Conservation (phyloP, 2,113 vertebrate genomes). For the Polypterus senegalus region DNA sequence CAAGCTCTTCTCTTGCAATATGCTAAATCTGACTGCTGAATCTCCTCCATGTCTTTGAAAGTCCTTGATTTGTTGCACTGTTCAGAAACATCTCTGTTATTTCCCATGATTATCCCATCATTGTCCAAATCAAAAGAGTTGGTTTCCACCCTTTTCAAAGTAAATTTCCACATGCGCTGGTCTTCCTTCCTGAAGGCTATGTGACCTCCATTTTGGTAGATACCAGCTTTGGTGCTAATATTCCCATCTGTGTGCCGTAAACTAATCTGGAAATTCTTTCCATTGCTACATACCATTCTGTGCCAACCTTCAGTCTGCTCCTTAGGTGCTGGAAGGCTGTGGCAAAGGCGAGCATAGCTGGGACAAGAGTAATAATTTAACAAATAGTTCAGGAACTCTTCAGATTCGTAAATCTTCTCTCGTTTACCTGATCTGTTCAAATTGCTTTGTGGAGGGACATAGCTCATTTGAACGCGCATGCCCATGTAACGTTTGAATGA, state of each 20-base stretch:
- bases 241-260: conserved; percentile 21
- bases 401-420: conserved; percentile 54
- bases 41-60: not conserved
- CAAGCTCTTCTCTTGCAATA: not conserved
- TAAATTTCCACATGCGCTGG: conserved; percentile 18
- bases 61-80: conserved; percentile 17
- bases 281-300: conserved; percentile 36
- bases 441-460: not conserved
- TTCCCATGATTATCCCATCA: conserved; percentile 8
- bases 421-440: conserved; percentile 21
- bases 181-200: conserved; percentile 15
- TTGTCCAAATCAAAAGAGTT: conserved; percentile 12
- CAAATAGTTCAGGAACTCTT: conserved; percentile 58
- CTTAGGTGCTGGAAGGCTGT: conserved; percentile 19
- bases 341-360: conserved; percentile 34
- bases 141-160: conserved; percentile 16
- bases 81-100: conserved; percentile 20
- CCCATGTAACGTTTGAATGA: too few relatives aligned
- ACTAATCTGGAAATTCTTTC: conserved; percentile 33
- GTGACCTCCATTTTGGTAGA: conserved; percentile 18
- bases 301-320: conserved; percentile 33
- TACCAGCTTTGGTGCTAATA: conserved; percentile 25
- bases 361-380: conserved; percentile 53
- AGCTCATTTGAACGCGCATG: too few relatives aligned
- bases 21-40: not conserved